A percentile compares a stretch with the other conserved stretches of the same genome.
Evolutionary conservation across 2,797 vertebrate genomes (phyloP).

Genomic region (Rhinella marina): DNA sequence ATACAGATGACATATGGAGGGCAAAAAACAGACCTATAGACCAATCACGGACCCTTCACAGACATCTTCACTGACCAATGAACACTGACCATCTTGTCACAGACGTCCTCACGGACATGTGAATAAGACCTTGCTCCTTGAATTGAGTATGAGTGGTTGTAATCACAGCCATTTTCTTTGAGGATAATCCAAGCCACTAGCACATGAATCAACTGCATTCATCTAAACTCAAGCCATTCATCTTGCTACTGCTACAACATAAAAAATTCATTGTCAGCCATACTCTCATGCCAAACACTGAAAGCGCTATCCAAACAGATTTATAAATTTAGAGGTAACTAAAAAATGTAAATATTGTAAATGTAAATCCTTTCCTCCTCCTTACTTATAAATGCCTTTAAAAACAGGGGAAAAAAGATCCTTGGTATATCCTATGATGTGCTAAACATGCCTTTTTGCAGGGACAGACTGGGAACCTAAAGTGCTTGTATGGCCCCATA

Average conservation of each 20-base stretch:
- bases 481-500: too few species aligned
- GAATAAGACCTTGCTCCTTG: too few species aligned
- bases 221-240: not conserved
- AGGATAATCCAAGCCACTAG: not conserved
- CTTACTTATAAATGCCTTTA: too few species aligned
- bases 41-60: too few species aligned
- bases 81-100: too few species aligned
- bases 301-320: not conserved
- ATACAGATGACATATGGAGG: too few species aligned
- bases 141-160: too few species aligned
- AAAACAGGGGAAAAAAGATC: not conserved
- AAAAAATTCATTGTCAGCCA: not conserved
- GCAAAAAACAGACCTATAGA: too few species aligned
- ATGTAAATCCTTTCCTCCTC: not conserved
- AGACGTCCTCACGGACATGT: too few species aligned
- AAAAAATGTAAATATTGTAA: not conserved
- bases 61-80: too few species aligned
- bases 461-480: too few species aligned
- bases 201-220: not conserved
- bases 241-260: not conserved
- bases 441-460: not conserved
- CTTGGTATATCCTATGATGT: not conserved
- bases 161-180: not conserved
- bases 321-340: not conserved
- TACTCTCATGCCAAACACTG: not conserved